Conservation (phyloP, 2,113 vertebrate genomes). For the Athene noctua region DNA sequence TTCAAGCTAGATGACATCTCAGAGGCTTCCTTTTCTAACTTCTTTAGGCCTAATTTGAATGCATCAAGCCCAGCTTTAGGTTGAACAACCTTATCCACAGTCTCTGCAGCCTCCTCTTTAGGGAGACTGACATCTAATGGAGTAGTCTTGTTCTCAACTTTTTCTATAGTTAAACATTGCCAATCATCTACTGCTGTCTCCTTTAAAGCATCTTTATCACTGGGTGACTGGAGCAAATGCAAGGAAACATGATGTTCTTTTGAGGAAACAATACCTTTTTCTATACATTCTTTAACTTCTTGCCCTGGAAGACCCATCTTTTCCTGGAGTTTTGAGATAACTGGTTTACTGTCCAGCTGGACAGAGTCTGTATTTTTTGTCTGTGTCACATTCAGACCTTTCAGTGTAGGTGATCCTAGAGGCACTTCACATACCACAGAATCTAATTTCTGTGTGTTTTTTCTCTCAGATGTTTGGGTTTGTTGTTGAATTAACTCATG, state of each 20-base stretch:
- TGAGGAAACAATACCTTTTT: slow-evolving; percentile 14
- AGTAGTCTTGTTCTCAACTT: neutral
- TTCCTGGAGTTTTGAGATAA: neutral
- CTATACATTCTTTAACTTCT: slow-evolving; percentile 34
- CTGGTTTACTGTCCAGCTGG: neutral
- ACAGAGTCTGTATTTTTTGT: slow-evolving; percentile 40
- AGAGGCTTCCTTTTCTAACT: slow-evolving; percentile 46
- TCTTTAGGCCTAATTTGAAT: slow-evolving; percentile 44
- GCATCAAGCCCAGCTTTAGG: slow-evolving; percentile 16
- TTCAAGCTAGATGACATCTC: neutral
- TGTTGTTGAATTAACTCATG: neutral
- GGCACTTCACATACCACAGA: neutral
- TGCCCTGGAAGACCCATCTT: neutral
- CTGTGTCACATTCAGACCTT: slow-evolving; percentile 34
- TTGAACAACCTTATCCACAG: slow-evolving; percentile 7
- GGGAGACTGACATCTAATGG: neutral
- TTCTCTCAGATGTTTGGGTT: neutral
- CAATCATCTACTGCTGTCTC: slow-evolving; percentile 7
- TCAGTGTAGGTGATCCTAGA: neutral
- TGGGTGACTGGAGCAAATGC: neutral
- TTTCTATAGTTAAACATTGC: neutral
- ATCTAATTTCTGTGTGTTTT: slow-evolving; percentile 38
- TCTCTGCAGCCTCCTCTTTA: slow-evolving; percentile 40
- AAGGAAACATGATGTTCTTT: slow-evolving; percentile 9
- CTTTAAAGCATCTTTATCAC: slow-evolving; percentile 48